A percentile compares a stretch with the other conserved stretches of the same genome.
Conservation (phyloP, 2,888 invertebrate species). For the Anagyrus pseudococci region DNA sequence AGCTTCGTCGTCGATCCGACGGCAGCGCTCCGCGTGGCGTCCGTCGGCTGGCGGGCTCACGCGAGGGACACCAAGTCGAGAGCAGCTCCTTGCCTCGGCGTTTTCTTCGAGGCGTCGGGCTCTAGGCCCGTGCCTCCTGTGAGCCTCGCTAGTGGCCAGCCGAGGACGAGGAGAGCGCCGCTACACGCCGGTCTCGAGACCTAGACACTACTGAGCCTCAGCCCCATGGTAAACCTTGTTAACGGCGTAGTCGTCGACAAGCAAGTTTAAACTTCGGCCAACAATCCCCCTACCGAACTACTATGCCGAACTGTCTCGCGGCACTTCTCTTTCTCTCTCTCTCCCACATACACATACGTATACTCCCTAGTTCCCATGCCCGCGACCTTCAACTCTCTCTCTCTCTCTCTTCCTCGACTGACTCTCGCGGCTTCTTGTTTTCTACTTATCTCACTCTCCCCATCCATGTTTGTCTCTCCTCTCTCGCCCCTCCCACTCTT, state of each 20-base stretch:
- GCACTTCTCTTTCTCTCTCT: slow-evolving; percentile 26
- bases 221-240: slow-evolving; percentile 61
- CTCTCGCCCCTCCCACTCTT: slow-evolving; percentile 37
- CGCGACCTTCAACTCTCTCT: slow-evolving; percentile 22
- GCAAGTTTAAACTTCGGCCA: slow-evolving; percentile 62
- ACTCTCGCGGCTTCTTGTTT: slow-evolving; percentile 19
- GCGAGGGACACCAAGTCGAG: no score
- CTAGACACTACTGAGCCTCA: slow-evolving; percentile 61
- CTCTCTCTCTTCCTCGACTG: slow-evolving; percentile 16
- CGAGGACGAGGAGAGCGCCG: no score
- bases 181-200: no score
- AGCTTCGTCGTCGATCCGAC: background rate
- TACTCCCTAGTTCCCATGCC: slow-evolving; percentile 37
- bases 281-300: slow-evolving; percentile 56
- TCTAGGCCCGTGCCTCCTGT: no score
- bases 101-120: no score
- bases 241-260: slow-evolving; percentile 59
- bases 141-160: no score
- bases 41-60: no score
- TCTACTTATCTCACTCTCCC: slow-evolving; percentile 29
- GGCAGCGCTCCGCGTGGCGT: background rate
- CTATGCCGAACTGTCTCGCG: slow-evolving; percentile 10
- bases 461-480: slow-evolving; percentile 25
- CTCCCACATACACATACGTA: no score
- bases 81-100: no score